Evolutionary conservation across 2,113 vertebrate genomes (phyloP), one percentile per base, ranked within the genome.

Genomic region (Urocynchramus pylzowi): DNA sequence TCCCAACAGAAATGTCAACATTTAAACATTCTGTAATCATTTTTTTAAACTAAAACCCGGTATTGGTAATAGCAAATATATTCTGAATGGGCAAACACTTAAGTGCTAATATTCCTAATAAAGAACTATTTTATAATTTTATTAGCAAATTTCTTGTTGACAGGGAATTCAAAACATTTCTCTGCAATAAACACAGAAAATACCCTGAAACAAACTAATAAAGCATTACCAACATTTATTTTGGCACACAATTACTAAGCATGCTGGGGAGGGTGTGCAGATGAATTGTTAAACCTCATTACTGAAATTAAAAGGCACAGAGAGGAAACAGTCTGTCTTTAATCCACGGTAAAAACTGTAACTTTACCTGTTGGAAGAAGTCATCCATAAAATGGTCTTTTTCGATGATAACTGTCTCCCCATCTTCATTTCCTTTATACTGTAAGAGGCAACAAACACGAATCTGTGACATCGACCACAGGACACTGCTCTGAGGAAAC

Each of bases 351-450:
- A 33, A 57, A 75, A 91, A 53, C 5, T 10, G 0, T 6, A 53
- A 30, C 67, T 97, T 89, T 84, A 99, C 99, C 98, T 98, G 99
- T 21, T 98, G 98, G 97, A 99, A 99, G 82, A 99, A 99, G 33
- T 98, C 98, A 80, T 99, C 99, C 99, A 99, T 99, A 78, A 99
- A 99, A 57, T 98, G 98, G 82, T 99, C 98, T 94, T 97, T 98
- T 65, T 99, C 99, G 70, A 99, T 95, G 26, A 99, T 84, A 12
- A 96, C 60, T 13, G 98, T 98, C 87, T 99, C 99, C 28, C 99
- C 99, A 86, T 99, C 99, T 41, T 98, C 98, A 13, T 92, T 97
- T 50, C 97, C 97, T 89, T 97, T 98, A 33, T 87, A 96, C 99
- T 99, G 93, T 21, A 79, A 96, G 89, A 35, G 16, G 79, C 8